These are phyloP conservation scores for Antheraea assamensis DNA, from an alignment of 2,888 invertebrate species.

Conservation along the genomic window DNA sequence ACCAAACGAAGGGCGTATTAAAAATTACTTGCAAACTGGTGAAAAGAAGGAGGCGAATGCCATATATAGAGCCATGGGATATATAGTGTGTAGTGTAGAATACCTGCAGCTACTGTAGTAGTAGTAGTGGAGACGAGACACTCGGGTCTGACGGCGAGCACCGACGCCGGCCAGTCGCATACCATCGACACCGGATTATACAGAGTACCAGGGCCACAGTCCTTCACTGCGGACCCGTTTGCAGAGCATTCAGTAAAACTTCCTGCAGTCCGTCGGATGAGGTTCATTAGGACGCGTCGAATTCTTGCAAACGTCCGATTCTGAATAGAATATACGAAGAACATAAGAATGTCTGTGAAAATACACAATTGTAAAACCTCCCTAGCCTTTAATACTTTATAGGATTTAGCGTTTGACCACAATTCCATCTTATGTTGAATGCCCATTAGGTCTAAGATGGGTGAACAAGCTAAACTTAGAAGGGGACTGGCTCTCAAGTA, in stretches of 20 bases:
- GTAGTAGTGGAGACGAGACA: constrained; percentile 61
- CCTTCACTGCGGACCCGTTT: constrained; percentile 81
- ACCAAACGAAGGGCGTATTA: no score
- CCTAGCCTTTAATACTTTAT: background rate
- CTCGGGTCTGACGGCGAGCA: constrained; percentile 81
- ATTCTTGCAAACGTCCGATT: constrained; percentile 66
- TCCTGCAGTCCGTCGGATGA: constrained; percentile 85
- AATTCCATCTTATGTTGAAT: no score
- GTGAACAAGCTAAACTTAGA: no score
- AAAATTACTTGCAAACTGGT: no score
- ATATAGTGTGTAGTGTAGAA: background rate
- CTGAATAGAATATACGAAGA: constrained; percentile 32
- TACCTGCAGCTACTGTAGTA: constrained; percentile 14
- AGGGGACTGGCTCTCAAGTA: no score
- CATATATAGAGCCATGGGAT: no score
- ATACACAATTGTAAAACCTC: background rate
- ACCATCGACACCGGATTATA: constrained; percentile 85
- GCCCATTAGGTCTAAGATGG: no score
- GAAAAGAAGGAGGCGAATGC: no score
- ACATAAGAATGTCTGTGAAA: no score
- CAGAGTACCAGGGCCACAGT: constrained; percentile 84
- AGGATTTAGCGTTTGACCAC: no score
- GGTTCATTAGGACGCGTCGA: constrained; percentile 79
- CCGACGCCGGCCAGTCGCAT: constrained; percentile 85
- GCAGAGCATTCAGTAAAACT: constrained; percentile 87